Percentiles rank a stretch among this genome's conserved stretches.
These are phyloP conservation scores for Echiichthys vipera DNA, from an alignment of 2,797 vertebrate species.

Conservation along the genomic window DNA sequence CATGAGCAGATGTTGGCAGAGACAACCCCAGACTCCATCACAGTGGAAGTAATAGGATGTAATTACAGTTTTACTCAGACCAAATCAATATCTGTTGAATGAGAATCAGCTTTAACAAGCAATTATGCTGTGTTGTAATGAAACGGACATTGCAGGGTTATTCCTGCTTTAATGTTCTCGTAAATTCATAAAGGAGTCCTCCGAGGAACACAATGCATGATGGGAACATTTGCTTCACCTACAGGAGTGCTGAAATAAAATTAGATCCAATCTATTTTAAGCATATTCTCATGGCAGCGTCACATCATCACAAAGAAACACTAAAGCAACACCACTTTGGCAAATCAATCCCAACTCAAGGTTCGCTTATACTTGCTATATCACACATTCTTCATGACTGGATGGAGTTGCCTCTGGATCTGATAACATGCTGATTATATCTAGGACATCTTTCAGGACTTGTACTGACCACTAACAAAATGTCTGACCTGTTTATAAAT, in stretches of 20 bases:
- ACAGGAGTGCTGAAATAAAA: not conserved
- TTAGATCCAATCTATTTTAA: not conserved
- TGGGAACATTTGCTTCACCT: conserved; percentile 1
- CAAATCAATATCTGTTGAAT: conserved; percentile 60
- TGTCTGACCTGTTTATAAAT: not conserved
- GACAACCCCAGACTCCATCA: conserved; percentile 13
- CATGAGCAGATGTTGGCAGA: not conserved
- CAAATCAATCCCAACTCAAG: not conserved
- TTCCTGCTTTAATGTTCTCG: conserved; percentile 23
- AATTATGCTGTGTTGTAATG: conserved; percentile 38
- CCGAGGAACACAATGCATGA: not conserved
- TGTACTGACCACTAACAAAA: not conserved
- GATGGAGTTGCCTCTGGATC: not conserved
- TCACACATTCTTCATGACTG: not conserved
- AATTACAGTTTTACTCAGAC: conserved; percentile 43
- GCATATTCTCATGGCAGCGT: not conserved
- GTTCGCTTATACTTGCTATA: not conserved
- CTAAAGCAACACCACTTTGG: not conserved
- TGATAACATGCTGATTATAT: not conserved
- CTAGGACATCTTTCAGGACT: not conserved
- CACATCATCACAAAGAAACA: not conserved
- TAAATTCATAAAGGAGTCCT: conserved; percentile 27
- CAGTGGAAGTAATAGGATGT: conserved; percentile 28
- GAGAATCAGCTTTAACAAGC: conserved; percentile 50
- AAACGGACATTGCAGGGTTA: conserved; percentile 26